Evolutionary conservation across 1,140 invertebrate genomes (phyloP).

Genomic region (Portunus trituberculatus): DNA sequence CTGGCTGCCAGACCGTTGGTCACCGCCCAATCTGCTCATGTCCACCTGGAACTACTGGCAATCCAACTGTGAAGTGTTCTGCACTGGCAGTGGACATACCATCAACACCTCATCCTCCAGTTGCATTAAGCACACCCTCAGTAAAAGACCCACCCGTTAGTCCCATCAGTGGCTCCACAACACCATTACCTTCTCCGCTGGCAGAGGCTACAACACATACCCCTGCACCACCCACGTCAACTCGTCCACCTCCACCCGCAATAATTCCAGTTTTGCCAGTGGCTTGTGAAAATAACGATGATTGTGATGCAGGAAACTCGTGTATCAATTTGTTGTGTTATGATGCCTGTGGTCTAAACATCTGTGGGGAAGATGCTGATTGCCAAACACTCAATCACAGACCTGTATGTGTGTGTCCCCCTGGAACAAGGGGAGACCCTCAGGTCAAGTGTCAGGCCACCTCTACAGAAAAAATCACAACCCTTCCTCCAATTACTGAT

Average conservation of each 20-base stretch:
- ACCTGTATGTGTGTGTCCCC: conserved; percentile 78
- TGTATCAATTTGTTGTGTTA: conserved; percentile 92
- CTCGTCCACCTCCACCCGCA: conserved; percentile 55
- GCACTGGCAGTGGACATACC: conserved; percentile 4
- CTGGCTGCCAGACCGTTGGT: conserved; percentile 75
- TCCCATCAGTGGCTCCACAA: conserved; percentile 39
- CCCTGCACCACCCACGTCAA: conserved; percentile 29
- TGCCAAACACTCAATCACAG: conserved; percentile 78
- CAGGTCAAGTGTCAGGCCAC: conserved; percentile 80
- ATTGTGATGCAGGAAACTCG: conserved; percentile 93
- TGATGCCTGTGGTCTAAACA: conserved; percentile 86
- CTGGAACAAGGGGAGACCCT: conserved; percentile 83
- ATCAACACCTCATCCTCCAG: conserved; percentile 25
- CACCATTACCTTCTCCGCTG: conserved; percentile 1
- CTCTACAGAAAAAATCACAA: conserved; percentile 79
- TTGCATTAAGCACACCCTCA: background rate
- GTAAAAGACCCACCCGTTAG: background rate
- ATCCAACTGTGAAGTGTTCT: conserved; percentile 62
- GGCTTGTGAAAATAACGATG: conserved; percentile 80
- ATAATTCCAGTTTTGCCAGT: conserved; percentile 46
- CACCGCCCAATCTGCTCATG: conserved; percentile 56
- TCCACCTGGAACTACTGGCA: conserved; percentile 65
- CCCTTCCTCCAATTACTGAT: conserved; percentile 22
- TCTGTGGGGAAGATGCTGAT: conserved; percentile 80
- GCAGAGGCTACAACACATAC: conserved; percentile 44